These are phyloP conservation scores for Spinibarbus caldwelli DNA, from an alignment of 2,797 vertebrate species.

Conservation along the genomic window DNA sequence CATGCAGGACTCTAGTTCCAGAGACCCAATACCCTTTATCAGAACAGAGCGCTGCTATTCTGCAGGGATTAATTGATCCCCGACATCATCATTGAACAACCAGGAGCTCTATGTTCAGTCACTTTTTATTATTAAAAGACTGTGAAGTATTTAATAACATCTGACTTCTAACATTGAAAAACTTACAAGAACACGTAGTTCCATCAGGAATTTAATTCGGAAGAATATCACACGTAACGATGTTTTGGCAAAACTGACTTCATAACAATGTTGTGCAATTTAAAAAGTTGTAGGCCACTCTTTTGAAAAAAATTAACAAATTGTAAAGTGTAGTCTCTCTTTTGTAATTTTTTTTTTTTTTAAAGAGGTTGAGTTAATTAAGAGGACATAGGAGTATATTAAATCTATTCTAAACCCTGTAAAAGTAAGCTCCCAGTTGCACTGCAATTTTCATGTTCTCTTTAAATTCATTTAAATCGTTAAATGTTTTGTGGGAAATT, in stretches of 20 bases:
- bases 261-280: not conserved
- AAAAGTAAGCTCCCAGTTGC: not conserved
- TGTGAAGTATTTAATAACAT: not conserved
- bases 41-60: not conserved
- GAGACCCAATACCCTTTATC: constrained; percentile 10
- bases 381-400: too few species aligned
- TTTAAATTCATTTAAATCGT: constrained; percentile 3
- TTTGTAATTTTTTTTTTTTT: too few species aligned
- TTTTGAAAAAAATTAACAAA: not conserved
- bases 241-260: not conserved
- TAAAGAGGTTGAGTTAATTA: not conserved
- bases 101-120: constrained; percentile 1
- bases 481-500: not conserved
- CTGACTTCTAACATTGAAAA: not conserved
- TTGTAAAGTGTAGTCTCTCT: not conserved
- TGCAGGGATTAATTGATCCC: constrained; percentile 6
- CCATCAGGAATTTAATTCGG: not conserved
- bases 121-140: constrained; percentile 9
- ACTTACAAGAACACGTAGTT: not conserved
- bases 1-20: too few species aligned
- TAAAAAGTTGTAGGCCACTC: not conserved
- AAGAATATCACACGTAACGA: not conserved
- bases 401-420: not conserved
- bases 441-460: constrained; percentile 8
- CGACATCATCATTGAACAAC: not conserved